Base-by-base conservation (phyloP, 1,140 invertebrate species). In the Tetramorium simillimum region DNA sequence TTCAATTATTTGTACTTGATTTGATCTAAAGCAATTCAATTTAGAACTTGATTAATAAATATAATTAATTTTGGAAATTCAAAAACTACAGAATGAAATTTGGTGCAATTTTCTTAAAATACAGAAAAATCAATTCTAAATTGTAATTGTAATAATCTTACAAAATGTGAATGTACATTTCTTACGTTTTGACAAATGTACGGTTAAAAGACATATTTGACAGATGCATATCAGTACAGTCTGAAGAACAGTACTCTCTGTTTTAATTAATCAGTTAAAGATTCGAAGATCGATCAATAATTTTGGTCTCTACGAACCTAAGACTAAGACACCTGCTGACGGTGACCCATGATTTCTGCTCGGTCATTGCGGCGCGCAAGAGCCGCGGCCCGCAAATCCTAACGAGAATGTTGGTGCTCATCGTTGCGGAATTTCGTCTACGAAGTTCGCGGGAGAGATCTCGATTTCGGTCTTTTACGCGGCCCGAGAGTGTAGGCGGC, bases 271-370 rank as follows among this genome's bases (percentile, higher is more conserved):
- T 70, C 21, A 18, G 1, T 75, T 58, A 24, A 75, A 18, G 16
- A 24, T 7, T 12, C 21, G 14, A 46, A 21, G 0, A 69, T 9
- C 33, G 18, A 21, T 28, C 67, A 18, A 60, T 69, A 67, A 73
- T 62, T 4, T 60, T 24, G 10, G 1, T 18, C 2, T 81, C 72
- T 63, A 91, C 91, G 82, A 78, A 92, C 91, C 91, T 92, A 58
- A 92, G 33, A 76, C 91, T 92, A 58, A 92, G 33, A 76, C 88
- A 91, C 73, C 91, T 92, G 77, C 60, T 33, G 49, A 91, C 51
- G 40, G 69, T 81, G 58, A 89, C 69, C 91, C 90, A 91, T 81
- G 72, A 69, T 40, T 82, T 86, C 18, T 62, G 75, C 67, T 65
- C 73, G 14, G 67, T 43, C 6, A 51, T 51, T 10, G 76, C 46